phyloP scores from a whole-genome alignment of 2,797 vertebrate species.

The Falco cherrug region DNA sequence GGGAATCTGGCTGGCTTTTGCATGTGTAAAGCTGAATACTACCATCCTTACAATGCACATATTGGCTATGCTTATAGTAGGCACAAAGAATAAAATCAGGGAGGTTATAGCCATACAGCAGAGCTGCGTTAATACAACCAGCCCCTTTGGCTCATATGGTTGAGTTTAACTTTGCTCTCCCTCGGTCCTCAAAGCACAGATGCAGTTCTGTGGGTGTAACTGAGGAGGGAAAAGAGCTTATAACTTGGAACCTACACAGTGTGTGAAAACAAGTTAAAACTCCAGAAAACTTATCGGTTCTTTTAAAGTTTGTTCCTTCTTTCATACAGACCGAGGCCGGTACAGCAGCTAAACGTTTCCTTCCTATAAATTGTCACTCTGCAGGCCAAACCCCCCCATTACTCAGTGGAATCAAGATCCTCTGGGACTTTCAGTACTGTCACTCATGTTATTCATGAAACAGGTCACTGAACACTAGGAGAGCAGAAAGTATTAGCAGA shows the following conservation, averaged over 20 bases:
- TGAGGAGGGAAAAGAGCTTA: slow-evolving; percentile 1
- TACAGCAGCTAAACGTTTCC: background rate
- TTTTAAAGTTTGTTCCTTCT: slow-evolving; percentile 24
- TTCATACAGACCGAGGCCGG: background rate
- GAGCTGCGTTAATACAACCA: background rate
- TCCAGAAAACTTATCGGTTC: background rate
- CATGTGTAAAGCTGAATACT: background rate
- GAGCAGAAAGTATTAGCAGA: background rate
- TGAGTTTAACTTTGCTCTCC: background rate
- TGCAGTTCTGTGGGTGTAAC: slow-evolving; percentile 6
- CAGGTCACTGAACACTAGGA: background rate
- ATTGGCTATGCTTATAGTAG: background rate
- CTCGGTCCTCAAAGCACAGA: background rate
- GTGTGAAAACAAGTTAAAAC: slow-evolving; percentile 37
- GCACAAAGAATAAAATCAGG: background rate
- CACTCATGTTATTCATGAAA: background rate
- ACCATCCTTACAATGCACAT: background rate
- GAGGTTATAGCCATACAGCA: background rate
- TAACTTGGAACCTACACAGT: slow-evolving; percentile 16
- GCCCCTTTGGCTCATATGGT: background rate
- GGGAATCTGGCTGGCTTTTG: background rate
- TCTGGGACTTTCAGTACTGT: background rate
- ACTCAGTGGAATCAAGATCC: background rate
- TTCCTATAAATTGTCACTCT: slow-evolving; percentile 5
- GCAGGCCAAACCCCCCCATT: background rate